Evolutionary conservation across 1,140 invertebrate genomes (phyloP).

Genomic region (Cheumatopsyche charites): DNA sequence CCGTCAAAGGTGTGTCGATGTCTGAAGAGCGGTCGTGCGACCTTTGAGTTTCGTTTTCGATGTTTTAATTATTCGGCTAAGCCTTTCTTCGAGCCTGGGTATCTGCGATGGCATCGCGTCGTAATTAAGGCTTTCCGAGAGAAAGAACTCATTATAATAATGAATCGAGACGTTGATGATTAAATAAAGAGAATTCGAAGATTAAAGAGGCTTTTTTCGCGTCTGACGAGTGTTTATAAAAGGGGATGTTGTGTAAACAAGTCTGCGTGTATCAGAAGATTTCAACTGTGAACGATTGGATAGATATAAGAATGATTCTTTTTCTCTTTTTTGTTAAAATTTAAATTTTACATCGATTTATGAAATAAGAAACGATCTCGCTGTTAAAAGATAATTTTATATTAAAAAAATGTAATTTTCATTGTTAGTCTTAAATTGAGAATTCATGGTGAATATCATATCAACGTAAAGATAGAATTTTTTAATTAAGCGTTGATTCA

Average conservation of each 20-base stretch:
- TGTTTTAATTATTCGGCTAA: conserved; percentile 23
- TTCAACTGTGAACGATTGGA: too few species aligned
- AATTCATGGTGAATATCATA: too few species aligned
- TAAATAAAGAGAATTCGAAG: conserved; percentile 19
- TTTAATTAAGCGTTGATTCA: conserved; percentile 6
- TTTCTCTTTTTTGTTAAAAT: too few species aligned
- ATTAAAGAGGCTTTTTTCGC: conserved; percentile 1
- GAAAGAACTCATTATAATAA: conserved; percentile 28
- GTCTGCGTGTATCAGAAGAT: too few species aligned
- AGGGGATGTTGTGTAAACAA: too few species aligned
- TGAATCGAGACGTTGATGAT: conserved; percentile 16
- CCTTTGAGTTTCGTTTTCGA: conserved; percentile 23
- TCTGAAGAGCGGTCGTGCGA: background rate
- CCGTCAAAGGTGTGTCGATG: background rate
- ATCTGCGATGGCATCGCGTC: background rate
- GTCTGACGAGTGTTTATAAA: too few species aligned
- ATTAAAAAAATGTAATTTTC: too few species aligned
- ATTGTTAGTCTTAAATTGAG: too few species aligned
- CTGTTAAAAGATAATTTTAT: too few species aligned
- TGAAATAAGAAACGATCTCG: too few species aligned
- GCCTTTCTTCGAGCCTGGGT: conserved; percentile 14
- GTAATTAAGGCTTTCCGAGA: conserved; percentile 18
- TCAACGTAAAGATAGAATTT: background rate
- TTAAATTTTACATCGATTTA: too few species aligned
- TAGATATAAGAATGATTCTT: too few species aligned